These are phyloP conservation scores for Shinisaurus crocodilurus DNA, from an alignment of 2,113 vertebrate genomes.

Conservation along the genomic window DNA sequence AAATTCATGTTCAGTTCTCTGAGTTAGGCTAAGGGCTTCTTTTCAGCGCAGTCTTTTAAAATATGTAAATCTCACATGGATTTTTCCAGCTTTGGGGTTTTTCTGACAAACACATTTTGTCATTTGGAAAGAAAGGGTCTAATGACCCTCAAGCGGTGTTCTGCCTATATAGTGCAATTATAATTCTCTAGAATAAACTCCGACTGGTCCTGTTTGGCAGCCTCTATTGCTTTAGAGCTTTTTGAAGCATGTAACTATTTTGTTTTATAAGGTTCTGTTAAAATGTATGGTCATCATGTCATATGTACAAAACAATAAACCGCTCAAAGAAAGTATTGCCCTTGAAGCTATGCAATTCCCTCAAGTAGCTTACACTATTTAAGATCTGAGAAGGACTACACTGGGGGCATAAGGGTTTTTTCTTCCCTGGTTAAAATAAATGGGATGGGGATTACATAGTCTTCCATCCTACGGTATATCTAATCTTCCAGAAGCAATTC, in stretches of 20 bases:
- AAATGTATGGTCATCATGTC: conserved; percentile 26
- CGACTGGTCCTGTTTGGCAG: conserved; percentile 22
- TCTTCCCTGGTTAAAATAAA: neutral
- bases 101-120: conserved; percentile 14
- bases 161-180: conserved; percentile 35
- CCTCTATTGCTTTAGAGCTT: conserved; percentile 35
- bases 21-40: neutral
- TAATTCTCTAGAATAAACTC: conserved; percentile 6
- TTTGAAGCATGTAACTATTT: conserved; percentile 15
- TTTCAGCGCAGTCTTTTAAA: conserved; percentile 29
- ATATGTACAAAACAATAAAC: conserved; percentile 33
- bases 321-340: conserved; percentile 24
- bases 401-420: neutral
- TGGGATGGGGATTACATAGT: neutral
- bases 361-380: neutral
- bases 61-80: neutral
- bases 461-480: neutral
- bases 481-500: neutral
- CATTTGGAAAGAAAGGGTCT: conserved; percentile 34
- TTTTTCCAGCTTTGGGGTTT: neutral
- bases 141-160: conserved; percentile 44
- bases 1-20: neutral
- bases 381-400: neutral
- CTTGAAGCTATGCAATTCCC: conserved; percentile 45
- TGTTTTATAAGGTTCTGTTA: neutral